Conservation (phyloP, 2,113 vertebrate genomes). For the Cyanistes caeruleus region DNA sequence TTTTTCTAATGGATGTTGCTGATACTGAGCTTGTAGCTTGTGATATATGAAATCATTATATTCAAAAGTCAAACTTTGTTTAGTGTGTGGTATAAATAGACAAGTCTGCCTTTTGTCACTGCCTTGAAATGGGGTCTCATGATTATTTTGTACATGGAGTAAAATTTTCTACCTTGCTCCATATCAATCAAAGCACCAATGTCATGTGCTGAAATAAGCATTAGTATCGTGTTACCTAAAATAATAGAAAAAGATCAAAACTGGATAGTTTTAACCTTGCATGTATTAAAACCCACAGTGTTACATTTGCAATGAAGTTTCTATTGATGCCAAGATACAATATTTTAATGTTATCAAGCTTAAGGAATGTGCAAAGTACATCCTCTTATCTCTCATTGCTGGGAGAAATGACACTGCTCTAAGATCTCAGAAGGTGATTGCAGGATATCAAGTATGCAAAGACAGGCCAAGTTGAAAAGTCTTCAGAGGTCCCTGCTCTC, state of each 20-base stretch:
- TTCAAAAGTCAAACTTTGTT: background rate
- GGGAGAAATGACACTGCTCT: background rate
- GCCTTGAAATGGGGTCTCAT: background rate
- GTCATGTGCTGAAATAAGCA: background rate
- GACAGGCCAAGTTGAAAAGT: background rate
- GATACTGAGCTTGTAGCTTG: background rate
- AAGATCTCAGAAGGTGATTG: slow-evolving; percentile 7
- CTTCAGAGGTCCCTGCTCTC: slow-evolving; percentile 11
- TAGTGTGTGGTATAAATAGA: background rate
- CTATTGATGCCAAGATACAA: background rate
- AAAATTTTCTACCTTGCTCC: background rate
- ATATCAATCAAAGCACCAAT: background rate
- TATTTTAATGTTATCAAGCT: slow-evolving; percentile 32
- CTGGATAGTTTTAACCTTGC: background rate
- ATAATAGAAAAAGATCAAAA: background rate
- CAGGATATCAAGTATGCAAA: slow-evolving; percentile 16
- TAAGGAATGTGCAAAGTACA: slow-evolving; percentile 20
- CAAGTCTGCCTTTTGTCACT: background rate
- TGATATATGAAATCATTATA: background rate
- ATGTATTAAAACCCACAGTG: background rate
- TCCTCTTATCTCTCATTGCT: slow-evolving; percentile 43
- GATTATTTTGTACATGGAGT: background rate
- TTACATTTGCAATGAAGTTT: background rate
- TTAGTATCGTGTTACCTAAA: background rate
- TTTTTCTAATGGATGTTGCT: background rate